A percentile compares a stretch with the other conserved stretches of the same genome.
phyloP scores from a whole-genome alignment of 2,888 invertebrate species.

The Pycnomerus fuliginosus region DNA sequence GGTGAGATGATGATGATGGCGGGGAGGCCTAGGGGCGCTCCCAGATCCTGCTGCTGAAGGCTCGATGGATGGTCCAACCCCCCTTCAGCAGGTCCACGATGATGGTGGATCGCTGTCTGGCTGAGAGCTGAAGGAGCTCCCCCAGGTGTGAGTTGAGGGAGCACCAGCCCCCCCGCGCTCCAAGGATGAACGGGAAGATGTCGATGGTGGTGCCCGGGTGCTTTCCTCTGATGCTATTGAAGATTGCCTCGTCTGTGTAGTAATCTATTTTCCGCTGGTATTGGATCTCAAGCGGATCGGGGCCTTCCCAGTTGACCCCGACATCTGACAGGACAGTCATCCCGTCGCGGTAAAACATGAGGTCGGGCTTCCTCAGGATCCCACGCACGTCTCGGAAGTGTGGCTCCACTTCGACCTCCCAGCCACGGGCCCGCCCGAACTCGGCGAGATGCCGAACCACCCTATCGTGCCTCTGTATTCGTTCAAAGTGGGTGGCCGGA shows the following conservation, averaged over 20 bases:
- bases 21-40: too few species aligned
- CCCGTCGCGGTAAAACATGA: constrained; percentile 8
- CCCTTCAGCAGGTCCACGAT: too few species aligned
- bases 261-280: constrained; percentile 13
- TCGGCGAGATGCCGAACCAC: constrained; percentile 10
- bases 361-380: constrained; percentile 18
- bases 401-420: constrained; percentile 13
- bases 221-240: constrained; percentile 1
- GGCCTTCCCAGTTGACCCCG: constrained; percentile 23
- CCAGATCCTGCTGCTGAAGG: too few species aligned
- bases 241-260: constrained; percentile 6
- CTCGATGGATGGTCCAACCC: too few species aligned
- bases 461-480: constrained; percentile 24
- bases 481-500: constrained; percentile 22
- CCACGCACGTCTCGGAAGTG: constrained; percentile 7
- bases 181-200: constrained; percentile 11
- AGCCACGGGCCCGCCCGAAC: constrained; percentile 4
- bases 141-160: too few species aligned
- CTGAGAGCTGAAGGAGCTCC: too few species aligned
- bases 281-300: constrained; percentile 10
- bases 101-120: too few species aligned
- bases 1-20: too few species aligned
- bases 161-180: constrained; percentile 21
- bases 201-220: constrained; percentile 3
- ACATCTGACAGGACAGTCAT: constrained; percentile 12